Evolutionary conservation across 2,888 invertebrate genomes (phyloP).

Genomic region (Folsomia candida): DNA sequence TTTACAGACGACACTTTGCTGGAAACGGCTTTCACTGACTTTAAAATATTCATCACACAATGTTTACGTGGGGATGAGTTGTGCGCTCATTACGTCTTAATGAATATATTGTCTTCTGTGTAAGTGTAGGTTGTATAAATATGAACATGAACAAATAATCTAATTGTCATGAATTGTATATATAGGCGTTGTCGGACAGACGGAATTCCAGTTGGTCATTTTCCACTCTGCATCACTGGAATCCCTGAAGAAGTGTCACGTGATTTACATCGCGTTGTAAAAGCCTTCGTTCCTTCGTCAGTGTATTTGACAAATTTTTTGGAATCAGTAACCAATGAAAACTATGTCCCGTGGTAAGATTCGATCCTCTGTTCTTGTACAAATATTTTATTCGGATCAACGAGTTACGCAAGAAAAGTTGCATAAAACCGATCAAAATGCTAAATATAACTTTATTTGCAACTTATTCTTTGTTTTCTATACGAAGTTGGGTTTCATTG

Average conservation of each 20-base stretch:
- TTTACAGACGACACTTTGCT: no score
- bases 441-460: no score
- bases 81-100: conserved; percentile 2
- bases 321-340: neutral
- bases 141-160: neutral
- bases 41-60: no score
- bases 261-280: neutral
- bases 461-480: no score
- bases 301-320: neutral
- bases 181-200: no score
- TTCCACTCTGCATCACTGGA: neutral
- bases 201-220: neutral
- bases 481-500: no score
- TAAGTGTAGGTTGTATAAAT: conserved; percentile 2
- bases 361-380: no score
- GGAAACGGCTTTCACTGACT: no score
- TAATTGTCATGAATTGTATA: no score
- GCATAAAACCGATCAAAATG: no score
- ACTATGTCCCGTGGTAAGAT: conserved; percentile 1
- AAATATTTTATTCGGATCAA: no score
- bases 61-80: conserved; percentile 9
- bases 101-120: conserved; percentile 8
- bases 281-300: neutral
- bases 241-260: neutral
- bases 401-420: no score